Evolutionary conservation across 2,888 invertebrate genomes (phyloP), one percentile per base, ranked within the genome.

Genomic region (Volucella inanis): DNA sequence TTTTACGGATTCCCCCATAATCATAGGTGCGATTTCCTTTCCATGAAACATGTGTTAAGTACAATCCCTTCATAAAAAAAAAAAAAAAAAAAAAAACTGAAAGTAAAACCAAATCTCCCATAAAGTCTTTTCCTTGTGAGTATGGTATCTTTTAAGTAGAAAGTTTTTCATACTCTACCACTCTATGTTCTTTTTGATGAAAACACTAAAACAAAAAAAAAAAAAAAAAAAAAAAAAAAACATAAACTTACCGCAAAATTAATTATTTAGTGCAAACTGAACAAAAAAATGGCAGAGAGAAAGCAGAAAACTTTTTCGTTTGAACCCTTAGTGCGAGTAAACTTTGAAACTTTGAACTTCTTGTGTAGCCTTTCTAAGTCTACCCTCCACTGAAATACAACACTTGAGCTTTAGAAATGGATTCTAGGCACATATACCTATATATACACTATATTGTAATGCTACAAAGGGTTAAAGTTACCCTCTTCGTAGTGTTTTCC

Each of bases 211-310:
- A 22, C 2, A 18, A 22, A 61, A 45, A 43, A 10, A 12, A 59
- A 43, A 22, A 1, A 18, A 22, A 61, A 45, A 43, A 10, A 12
- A 22, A 59, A 43, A 22, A 1, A 18, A 22, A 61, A 45, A 43
- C 6, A 12, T 31, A 9, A 62, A 47, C 14, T 62, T 31, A 10
- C n/a, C 31, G 14, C 31, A 62, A 62, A 62, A 62, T 62, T 62
- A 62, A 62, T 62, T 62, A 62, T 47, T 62, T 47, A 62, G 62
- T 62, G 47, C 47, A 62, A 47, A 31, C 6, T 50, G 18, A 65
- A 22, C 18, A 22, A 65, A 50, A 50, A 31, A 31, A 31, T 31
- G 31, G 31, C 6, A 6, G 31, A 31, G 31, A 31, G 31, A 31
- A 4, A 31, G 31, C 31, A 31, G 14, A n/a, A 65, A 65, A 65